Evolutionary conservation across 2,797 vertebrate species (phyloP), one percentile per base, ranked within the genome.

Genomic region (Pantherophis vulpinus): DNA sequence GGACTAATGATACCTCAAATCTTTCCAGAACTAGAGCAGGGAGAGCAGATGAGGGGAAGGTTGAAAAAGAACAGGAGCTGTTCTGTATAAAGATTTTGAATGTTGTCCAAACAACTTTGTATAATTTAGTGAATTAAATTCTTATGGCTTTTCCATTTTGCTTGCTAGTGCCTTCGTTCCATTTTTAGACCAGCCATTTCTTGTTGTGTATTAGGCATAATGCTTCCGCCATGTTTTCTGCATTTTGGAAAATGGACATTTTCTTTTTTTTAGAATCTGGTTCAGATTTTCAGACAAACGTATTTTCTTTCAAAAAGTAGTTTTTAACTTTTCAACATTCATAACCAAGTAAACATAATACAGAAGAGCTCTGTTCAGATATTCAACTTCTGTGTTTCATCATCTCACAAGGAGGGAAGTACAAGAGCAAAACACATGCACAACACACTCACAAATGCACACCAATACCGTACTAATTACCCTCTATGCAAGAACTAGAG

Each of bases 1-100:
- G 63, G 86, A 88, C 10, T 56, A 18, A 92, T 70, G 14, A 23
- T 74, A 42, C 9, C 51, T 88, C 47, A 70, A 58, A 88, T 56
- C 86, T 74, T 88, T 70, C 86, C 54, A 92, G 25, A 58, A 58
- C 5, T 61, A 88, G 12, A 56, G 66, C 61, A 88, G 54, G 16
- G 5, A 37, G n/a, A 47, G 70, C 74, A 27, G 70, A 88, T 20
- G 61, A 92, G 32, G 32, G 9, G 70, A 74, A 88, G 61, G 91
- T 56, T 88, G 86, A 88, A 92, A 92, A 74, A 88, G 86, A 92
- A 88, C 86, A 88, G 61, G 61, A 88, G 86, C 86, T 70, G 91
- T 88, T 88, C 16, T 56, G 27, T 56, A 70, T 74, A 88, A 88
- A 88, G 37, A 58, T 56, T 25, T 58, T 56, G 86, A 88, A 88